Evolutionary conservation across 2,888 invertebrate genomes (phyloP).

Genomic region (Entomobrya multifasciata): DNA sequence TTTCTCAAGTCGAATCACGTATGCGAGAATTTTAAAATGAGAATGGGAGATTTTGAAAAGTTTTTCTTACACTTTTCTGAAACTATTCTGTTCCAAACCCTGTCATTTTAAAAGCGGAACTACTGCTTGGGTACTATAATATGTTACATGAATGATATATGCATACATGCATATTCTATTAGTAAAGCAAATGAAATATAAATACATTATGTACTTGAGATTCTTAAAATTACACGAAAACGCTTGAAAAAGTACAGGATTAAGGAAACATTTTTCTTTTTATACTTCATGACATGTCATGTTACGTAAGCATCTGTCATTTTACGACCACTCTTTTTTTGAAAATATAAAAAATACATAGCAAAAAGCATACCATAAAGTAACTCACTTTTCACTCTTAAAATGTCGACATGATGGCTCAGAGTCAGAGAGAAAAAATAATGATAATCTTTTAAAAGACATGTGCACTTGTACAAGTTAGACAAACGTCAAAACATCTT

Average conservation of each 20-base stretch:
- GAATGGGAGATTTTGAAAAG: conserved; percentile 3
- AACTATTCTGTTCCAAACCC: conserved; percentile 7
- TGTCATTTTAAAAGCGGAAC: neutral
- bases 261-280: conserved; percentile 64
- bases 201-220: conserved; percentile 9
- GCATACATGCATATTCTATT: neutral
- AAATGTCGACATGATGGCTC: conserved; percentile 3
- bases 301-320: conserved; percentile 70
- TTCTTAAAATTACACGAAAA: conserved; percentile 28
- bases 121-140: neutral
- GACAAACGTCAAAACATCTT: conserved; percentile 68
- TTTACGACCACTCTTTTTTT: conserved; percentile 61
- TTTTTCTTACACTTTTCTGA: conserved; percentile 4
- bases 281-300: conserved; percentile 58
- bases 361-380: conserved; percentile 50
- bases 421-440: conserved; percentile 53
- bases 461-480: conserved; percentile 68
- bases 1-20: conserved; percentile 13
- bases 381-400: neutral
- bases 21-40: conserved; percentile 8
- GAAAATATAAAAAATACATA: too few species aligned
- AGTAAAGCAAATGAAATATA: too few species aligned
- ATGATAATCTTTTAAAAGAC: conserved; percentile 65
- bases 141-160: neutral
- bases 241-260: conserved; percentile 45